Percentiles rank a stretch among this genome's conserved stretches.
phyloP scores from a whole-genome alignment of 2,888 invertebrate genomes.

The Mythimna vitellina region DNA sequence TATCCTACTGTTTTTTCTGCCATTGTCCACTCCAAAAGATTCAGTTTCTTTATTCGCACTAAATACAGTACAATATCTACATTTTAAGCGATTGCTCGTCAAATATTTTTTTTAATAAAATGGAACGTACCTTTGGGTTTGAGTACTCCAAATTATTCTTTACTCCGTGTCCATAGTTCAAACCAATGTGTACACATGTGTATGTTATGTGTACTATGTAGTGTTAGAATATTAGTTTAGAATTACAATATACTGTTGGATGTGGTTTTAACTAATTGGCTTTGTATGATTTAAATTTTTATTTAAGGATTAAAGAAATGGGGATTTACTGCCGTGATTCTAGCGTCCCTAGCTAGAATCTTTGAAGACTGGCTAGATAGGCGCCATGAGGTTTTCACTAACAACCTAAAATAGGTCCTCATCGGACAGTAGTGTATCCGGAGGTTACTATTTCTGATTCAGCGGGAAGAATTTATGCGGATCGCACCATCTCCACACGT shows the following conservation, averaged over 20 bases:
- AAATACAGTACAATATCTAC: no score
- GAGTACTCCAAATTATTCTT: constrained; percentile 25
- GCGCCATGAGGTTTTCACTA: no score
- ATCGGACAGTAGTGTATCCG: no score
- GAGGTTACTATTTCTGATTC: background rate
- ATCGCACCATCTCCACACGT: no score
- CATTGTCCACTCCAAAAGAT: no score
- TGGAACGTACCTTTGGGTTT: background rate
- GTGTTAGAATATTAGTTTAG: constrained; percentile 43
- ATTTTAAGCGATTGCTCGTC: background rate
- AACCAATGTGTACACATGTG: constrained; percentile 32
- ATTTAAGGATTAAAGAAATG: background rate
- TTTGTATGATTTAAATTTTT: constrained; percentile 26
- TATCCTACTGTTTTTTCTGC: no score
- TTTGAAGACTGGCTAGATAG: no score
- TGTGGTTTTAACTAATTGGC: constrained; percentile 42
- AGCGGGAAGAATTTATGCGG: no score
- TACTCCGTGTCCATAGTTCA: constrained; percentile 12
- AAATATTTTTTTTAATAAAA: background rate
- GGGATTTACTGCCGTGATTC: no score
- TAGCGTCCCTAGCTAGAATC: no score
- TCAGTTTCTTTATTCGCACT: no score
- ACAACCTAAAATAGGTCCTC: no score
- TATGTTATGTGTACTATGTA: constrained; percentile 22
- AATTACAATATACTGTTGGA: constrained; percentile 30